Base-by-base conservation (phyloP, 2,888 invertebrate genomes). In the Cryptophagus acutangulus region DNA sequence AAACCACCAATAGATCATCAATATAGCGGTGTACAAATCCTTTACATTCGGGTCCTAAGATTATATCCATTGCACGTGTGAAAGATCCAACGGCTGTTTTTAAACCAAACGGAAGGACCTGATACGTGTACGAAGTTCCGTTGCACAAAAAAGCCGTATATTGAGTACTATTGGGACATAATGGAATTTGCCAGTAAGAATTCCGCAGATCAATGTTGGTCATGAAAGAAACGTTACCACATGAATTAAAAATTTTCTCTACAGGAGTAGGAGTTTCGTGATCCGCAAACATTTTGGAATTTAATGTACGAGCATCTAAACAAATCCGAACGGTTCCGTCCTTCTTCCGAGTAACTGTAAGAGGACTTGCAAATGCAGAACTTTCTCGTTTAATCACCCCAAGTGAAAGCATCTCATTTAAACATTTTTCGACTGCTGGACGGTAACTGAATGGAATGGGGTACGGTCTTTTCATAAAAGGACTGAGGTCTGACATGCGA, bases 1-100 rank as follows among this genome's bases (percentile, higher is more conserved):
- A 61, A 0, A 51, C 49, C 1, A 62, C 45, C 9, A 62, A 37
- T 6, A 62, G 36, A 37, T 63, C 62, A 45, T 62, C 61, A 5
- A 63, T 47, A 41, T 64, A 63, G 26, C 39, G 46, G 3, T 46
- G 33, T 4, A 54, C 36, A 41, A 55, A 60, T 17, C 44, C 37
- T 6, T 47, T 8, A 17, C 26, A 8, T 35, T 40, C 40, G 8
- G 40, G 29, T 10, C 40, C 40, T 5, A 40, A n/a, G 25, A 40
- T 31, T 2, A 17, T 10, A 20, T 37, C 36, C 37, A 41, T 37
- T 2, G 36, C 41, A 1, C 41, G 30, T 1, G 31, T 37, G 12
- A 41, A 41, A 2, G 16, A 17, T 13, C 37, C 37, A 1, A 41
- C 37, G 10, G 41, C 37, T 3, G 41, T 37, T 37, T 41, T 41